Conservation (phyloP, 2,797 vertebrate species). For the Fistularia commersonii region DNA sequence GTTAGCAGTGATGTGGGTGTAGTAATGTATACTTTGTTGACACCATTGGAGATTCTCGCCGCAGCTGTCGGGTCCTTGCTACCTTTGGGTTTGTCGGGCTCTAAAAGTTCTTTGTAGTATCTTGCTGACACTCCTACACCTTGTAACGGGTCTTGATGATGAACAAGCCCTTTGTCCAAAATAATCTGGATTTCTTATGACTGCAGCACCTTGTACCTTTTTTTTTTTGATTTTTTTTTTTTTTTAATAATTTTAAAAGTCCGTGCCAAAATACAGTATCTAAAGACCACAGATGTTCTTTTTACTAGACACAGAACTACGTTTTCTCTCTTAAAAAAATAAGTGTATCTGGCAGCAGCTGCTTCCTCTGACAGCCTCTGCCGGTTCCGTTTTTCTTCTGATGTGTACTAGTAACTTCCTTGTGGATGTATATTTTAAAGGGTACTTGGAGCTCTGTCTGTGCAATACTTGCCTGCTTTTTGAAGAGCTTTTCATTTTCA, state of each 20-base stretch:
- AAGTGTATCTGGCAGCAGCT: constrained; percentile 8
- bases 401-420: constrained; percentile 69
- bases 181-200: constrained; percentile 5
- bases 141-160: constrained; percentile 23
- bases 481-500: constrained; percentile 72
- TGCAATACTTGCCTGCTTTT: constrained; percentile 88
- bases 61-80: constrained; percentile 1
- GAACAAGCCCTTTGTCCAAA: constrained; percentile 26
- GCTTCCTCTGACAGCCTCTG: constrained; percentile 41
- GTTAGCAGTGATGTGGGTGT: constrained; percentile 26
- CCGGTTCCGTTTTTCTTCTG: constrained; percentile 50
- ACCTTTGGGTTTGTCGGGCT: constrained; percentile 5
- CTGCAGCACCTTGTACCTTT: constrained; percentile 4
- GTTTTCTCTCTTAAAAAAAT: constrained; percentile 10
- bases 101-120: constrained; percentile 13
- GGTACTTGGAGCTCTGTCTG: constrained; percentile 80
- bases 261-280: constrained; percentile 12
- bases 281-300: constrained; percentile 7
- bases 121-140: constrained; percentile 36
- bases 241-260: background rate
- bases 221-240: constrained; percentile 2
- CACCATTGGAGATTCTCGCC: constrained; percentile 9
- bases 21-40: constrained; percentile 22
- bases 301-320: constrained; percentile 2
- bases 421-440: constrained; percentile 61